Base-by-base conservation (phyloP, 2,888 invertebrate genomes). In the Catocala sponsa region DNA sequence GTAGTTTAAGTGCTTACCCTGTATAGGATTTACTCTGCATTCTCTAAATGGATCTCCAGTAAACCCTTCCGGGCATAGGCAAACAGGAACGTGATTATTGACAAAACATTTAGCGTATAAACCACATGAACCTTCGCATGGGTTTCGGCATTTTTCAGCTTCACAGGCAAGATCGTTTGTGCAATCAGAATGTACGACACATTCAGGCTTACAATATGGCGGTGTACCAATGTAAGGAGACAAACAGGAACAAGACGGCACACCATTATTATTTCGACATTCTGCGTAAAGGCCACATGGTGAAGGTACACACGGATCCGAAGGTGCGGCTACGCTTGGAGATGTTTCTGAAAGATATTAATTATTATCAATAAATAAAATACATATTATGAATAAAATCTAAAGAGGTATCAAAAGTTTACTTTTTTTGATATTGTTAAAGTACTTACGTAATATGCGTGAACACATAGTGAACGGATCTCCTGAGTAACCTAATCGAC, bases 281-380 rank as follows among this genome's bases (percentile, higher is more conserved):
- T 97, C 96, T 6, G 97, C 96, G 84, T 97, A 97, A 4, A 94
- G 82, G 15, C 97, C 97, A 85, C 97, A 98, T 11, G 96, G 95
- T 5, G 97, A 96, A 55, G 97, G 97, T 67, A 95, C 88, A 81
- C 98, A 98, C 1, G 97, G 97, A 78, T 96, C 88, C 13, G 89
- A 80, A 54, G 94, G 92, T 59, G 88, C 91, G n/a, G 83, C 80
- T 59, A 83, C 65, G 64, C 82, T 85, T 41, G 89, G 85, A 51
- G 82, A 77, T 43, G 84, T 84, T 78, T 91, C 94, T 94, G 74
- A n/a, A 62, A 78, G 79, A 56, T 65, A 55, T 61, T 41, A 57
- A 54, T 53, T 44, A 54, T 43, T 5, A 53, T 10, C 44, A 47
- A 35, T 42, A 54, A 38, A 15, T 42, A 68, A 59, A 1, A 53